Evolutionary conservation across 2,113 vertebrate genomes (phyloP), one percentile per base, ranked within the genome.

Genomic region (Ceratotherium simum): DNA sequence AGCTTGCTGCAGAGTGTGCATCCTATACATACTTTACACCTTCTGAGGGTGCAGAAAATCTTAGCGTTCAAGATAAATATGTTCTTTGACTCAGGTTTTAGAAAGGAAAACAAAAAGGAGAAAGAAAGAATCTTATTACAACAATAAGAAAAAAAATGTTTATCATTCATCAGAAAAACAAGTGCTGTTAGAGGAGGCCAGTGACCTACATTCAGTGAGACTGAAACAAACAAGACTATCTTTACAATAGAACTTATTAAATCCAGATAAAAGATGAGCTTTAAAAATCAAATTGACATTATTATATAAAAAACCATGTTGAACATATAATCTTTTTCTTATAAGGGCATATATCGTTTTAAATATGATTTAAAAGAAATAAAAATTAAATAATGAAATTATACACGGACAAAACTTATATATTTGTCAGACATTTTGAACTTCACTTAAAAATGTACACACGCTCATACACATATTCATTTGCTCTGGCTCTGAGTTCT

Each of bases 11-110:
- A 90, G 42, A 31, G 60, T 56, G 39, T 36, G 6, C 39, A 39
- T 79, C 5, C n/a, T n/a, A 73, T 93, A 94, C 65, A 84, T 64
- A 70, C 58, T 82, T 97, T 88, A 42, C 29, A 82, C 54, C 39
- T 39, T 9, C 93, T 36, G 86, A 91, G 29, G 10, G n/a, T 72
- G 14, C 17, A 39, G 33, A 96, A 90, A 83, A 84, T 42, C 81
- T 79, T 81, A 81, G 18, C 0, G 4, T 39, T 91, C 29, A 56
- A 88, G 64, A 39, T 96, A 8, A 64, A 92, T 54, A 73, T 56
- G 39, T 76, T 60, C 3, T 97, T 82, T 88, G 85, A 78, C 36
- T 65, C 62, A 97, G 18, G 95, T 96, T 85, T 96, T 42, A 95
- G 92, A 87, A 88, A 83, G 13, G 8, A 64, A 29, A 65, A 91